These are phyloP conservation scores for Schrankia costaestrigalis DNA, from an alignment of 2,888 invertebrate genomes.

Conservation along the genomic window DNA sequence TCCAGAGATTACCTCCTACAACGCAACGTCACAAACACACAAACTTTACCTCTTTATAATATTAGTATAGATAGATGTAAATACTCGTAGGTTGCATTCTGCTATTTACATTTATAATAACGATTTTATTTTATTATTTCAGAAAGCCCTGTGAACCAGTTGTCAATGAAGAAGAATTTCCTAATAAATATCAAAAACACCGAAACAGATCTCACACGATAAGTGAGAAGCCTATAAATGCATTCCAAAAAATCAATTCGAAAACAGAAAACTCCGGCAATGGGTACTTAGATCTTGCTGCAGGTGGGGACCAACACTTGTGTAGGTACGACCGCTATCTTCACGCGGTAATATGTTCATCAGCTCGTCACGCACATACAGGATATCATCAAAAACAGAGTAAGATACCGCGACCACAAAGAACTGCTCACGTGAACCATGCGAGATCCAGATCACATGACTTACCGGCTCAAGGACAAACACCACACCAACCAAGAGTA, in stretches of 20 bases:
- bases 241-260: slow-evolving; percentile 64
- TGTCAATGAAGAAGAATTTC: slow-evolving; percentile 62
- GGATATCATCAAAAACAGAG: slow-evolving; percentile 70
- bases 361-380: slow-evolving; percentile 69
- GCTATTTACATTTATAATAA: too few species aligned
- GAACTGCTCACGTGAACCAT: slow-evolving; percentile 39
- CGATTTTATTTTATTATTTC: slow-evolving; percentile 33
- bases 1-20: too few species aligned
- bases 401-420: slow-evolving; percentile 41
- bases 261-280: slow-evolving; percentile 67
- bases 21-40: too few species aligned
- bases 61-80: too few species aligned
- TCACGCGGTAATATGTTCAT: slow-evolving; percentile 83
- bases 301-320: slow-evolving; percentile 79
- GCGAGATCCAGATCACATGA: slow-evolving; percentile 70
- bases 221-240: slow-evolving; percentile 65
- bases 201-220: slow-evolving; percentile 78
- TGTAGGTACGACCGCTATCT: slow-evolving; percentile 82
- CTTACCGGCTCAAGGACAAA: slow-evolving; percentile 40
- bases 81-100: too few species aligned
- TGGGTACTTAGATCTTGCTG: slow-evolving; percentile 82
- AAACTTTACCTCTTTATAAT: too few species aligned
- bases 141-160: slow-evolving; percentile 80
- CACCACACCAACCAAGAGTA: slow-evolving; percentile 63
- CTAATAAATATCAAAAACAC: slow-evolving; percentile 65